Evolutionary conservation across 2,888 invertebrate genomes (phyloP).

Genomic region (Sceliomorpha sp.): DNA sequence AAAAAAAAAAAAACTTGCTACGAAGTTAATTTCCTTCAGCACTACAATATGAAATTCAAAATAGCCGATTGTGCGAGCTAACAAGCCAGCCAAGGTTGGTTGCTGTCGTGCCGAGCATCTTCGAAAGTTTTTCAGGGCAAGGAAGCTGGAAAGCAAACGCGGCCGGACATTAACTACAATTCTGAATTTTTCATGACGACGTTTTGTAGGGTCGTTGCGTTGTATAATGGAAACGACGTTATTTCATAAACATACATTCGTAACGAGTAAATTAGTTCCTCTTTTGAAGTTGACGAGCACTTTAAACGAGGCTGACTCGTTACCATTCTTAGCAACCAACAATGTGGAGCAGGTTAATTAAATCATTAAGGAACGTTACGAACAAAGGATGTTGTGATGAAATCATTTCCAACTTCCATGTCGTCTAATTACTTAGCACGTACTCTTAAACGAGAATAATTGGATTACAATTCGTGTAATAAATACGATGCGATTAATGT

Average conservation of each 20-base stretch:
- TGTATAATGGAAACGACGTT: not conserved
- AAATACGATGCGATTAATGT: too few relatives aligned
- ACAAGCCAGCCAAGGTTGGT: conserved; percentile 18
- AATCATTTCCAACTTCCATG: too few relatives aligned
- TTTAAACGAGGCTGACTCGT: conserved; percentile 2
- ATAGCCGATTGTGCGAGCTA: conserved; percentile 15
- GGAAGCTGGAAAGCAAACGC: conserved; percentile 18
- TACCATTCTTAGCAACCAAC: conserved; percentile 33
- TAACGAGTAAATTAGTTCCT: conserved; percentile 24
- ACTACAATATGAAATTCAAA: conserved; percentile 25
- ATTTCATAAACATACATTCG: conserved; percentile 25
- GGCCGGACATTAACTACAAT: conserved; percentile 2
- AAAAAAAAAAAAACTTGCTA: conserved; percentile 15
- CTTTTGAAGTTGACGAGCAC: conserved; percentile 4
- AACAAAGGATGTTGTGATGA: too few relatives aligned
- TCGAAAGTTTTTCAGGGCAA: conserved; percentile 19
- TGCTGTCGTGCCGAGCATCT: conserved; percentile 3
- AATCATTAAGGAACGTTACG: too few relatives aligned
- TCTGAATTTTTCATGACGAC: conserved; percentile 16
- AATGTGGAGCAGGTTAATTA: conserved; percentile 30
- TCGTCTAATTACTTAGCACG: too few relatives aligned
- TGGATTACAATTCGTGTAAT: too few relatives aligned
- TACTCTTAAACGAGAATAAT: too few relatives aligned
- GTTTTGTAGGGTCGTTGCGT: conserved; percentile 1
- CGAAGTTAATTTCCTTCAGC: conserved; percentile 11